A percentile compares a stretch with the other conserved stretches of the same genome.
These are phyloP conservation scores for Zoroaster sp. DNA, from an alignment of 53 echinoderm and acorn worm species.

Conservation along the genomic window DNA sequence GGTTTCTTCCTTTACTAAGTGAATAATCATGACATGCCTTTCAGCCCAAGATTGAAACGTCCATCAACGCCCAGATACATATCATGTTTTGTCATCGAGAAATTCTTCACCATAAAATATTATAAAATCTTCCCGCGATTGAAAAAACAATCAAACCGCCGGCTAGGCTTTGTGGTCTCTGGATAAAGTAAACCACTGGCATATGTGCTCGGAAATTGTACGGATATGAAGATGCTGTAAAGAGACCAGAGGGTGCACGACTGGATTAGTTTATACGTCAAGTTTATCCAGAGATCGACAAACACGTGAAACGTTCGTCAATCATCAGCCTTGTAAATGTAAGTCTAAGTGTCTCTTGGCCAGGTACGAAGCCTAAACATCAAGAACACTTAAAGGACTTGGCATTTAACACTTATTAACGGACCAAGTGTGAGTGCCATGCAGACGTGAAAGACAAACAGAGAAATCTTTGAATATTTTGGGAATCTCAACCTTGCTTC, in stretches of 20 bases:
- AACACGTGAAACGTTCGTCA: slow-evolving; percentile 4
- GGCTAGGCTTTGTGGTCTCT: neutral
- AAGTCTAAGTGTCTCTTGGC: slow-evolving; percentile 56
- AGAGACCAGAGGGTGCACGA: too few relatives aligned
- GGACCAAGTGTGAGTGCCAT: neutral
- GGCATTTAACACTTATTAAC: slow-evolving; percentile 44
- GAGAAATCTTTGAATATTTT: slow-evolving; percentile 1
- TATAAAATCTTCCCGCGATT: slow-evolving; percentile 36
- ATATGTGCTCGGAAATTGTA: neutral
- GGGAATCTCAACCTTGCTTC: too few relatives aligned
- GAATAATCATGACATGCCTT: neutral
- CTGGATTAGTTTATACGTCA: slow-evolving; percentile 20
- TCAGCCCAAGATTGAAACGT: slow-evolving; percentile 2
- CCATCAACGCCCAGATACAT: slow-evolving; percentile 28
- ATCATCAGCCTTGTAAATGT: slow-evolving; percentile 51
- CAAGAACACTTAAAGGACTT: slow-evolving; percentile 43
- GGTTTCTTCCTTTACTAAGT: neutral
- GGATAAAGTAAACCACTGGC: slow-evolving; percentile 1
- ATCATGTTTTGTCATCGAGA: slow-evolving; percentile 45
- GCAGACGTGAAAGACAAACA: slow-evolving; percentile 39
- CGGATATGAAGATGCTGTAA: neutral
- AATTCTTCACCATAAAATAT: slow-evolving; percentile 27
- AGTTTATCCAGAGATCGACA: neutral
- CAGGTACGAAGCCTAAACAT: slow-evolving; percentile 2
- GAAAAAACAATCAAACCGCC: slow-evolving; percentile 32